phyloP scores from a whole-genome alignment of 2,888 invertebrate genomes.

The Sarcophaga rosellei region DNA sequence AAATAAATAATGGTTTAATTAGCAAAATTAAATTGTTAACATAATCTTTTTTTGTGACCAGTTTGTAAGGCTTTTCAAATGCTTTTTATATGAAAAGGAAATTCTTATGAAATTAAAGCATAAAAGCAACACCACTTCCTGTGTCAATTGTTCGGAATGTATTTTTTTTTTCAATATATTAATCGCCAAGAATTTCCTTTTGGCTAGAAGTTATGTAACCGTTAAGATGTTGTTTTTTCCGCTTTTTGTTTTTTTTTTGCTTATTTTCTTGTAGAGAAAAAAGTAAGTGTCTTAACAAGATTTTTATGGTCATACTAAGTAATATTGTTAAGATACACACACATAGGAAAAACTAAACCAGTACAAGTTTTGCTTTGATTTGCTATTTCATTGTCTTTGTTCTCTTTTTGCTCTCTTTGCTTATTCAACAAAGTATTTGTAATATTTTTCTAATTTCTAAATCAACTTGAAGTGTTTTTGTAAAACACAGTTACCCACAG shows the following conservation, averaged over 20 bases:
- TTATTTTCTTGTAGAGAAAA: background rate
- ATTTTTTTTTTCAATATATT: constrained; percentile 33
- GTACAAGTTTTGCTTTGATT: constrained; percentile 39
- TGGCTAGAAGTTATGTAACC: constrained; percentile 37
- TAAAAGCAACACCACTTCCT: constrained; percentile 29
- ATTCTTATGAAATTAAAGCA: background rate
- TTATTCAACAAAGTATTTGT: background rate
- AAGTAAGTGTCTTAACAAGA: constrained; percentile 32
- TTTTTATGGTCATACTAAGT: constrained; percentile 22
- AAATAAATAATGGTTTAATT: constrained; percentile 37
- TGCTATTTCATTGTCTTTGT: background rate
- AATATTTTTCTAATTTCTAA: constrained; percentile 48
- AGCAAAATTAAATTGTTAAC: constrained; percentile 23
- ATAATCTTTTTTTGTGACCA: background rate
- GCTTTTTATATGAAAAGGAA: background rate
- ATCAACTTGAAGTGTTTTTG: constrained; percentile 37
- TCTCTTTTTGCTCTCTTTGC: too few relatives aligned
- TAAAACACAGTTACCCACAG: too few relatives aligned
- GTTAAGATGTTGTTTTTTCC: constrained; percentile 22
- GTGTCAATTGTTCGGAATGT: constrained; percentile 40
- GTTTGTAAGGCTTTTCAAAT: background rate
- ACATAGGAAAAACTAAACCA: constrained; percentile 6
- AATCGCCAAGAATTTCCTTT: constrained; percentile 53
- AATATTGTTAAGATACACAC: background rate
- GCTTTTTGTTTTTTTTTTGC: too few relatives aligned